Evolutionary conservation across 1,140 invertebrate species (phyloP), one percentile per base, ranked within the genome.

Genomic region (Cylas formicarius): DNA sequence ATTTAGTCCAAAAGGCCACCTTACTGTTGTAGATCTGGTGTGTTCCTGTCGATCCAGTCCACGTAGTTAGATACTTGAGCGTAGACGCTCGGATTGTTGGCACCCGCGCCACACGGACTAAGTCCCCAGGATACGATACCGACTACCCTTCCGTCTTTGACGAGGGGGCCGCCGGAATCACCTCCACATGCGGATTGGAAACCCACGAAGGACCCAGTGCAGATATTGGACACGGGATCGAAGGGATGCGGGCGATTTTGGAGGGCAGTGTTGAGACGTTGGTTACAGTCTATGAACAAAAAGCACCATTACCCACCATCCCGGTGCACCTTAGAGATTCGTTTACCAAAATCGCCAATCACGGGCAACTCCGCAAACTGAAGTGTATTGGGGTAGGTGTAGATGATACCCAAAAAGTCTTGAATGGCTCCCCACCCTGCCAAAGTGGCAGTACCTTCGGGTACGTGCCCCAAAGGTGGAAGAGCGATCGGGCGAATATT

Each of bases 91-190:
- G 84, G 84, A 1, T 71, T 65, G 11, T 75, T 73, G 50, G 60
- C 64, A 14, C 62, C 51, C n/a, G n/a, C n/a, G 2, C 81, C 80
- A 53, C 83, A 84, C 47, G 84, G 85, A 26, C 76, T 69, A 21
- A 77, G 65, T 9, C 84, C 84, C 80, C 82, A 87, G 2, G 83
- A 86, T 0, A 85, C 83, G n/a, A 86, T 64, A 14, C 85, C 85
- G 40, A 86, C 56, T 43, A 72, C 29, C 10, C 65, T 53, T 14
- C 44, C 59, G 48, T 65, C 53, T 33, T 74, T 61, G 14, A 75
- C 68, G 20, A 39, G 19, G 23, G 44, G 44, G 1, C 44, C 44
- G 35, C 44, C 44, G 40, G 35, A 39, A 37, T 46, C 44, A 16
- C 44, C 44, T 13, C 11, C 24, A 24, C 44, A 46, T 19, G 35